Conservation (phyloP, 2,797 vertebrate genomes). For the Bucorvus abyssinicus region DNA sequence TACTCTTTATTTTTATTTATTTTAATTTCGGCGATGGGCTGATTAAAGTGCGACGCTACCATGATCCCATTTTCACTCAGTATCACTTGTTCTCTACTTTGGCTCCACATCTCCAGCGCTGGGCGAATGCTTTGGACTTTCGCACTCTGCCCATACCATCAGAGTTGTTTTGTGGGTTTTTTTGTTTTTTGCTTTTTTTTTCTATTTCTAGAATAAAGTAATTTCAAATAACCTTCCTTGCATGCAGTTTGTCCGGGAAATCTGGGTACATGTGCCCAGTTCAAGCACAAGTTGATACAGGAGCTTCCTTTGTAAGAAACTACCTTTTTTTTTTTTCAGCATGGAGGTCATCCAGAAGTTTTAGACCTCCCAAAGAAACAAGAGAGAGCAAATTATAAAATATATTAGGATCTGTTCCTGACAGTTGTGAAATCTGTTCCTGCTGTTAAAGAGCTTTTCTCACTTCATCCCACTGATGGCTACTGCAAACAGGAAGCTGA, state of each 20-base stretch:
- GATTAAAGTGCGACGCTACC: neutral
- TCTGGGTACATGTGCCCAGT: neutral
- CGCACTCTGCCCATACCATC: neutral
- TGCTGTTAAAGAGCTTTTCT: neutral
- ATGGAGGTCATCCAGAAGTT: no score
- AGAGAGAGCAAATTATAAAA: neutral
- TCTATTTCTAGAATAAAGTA: neutral
- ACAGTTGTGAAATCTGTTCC: neutral
- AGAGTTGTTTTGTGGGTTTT: neutral
- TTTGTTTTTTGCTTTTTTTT: no score
- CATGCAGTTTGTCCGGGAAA: neutral
- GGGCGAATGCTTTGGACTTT: neutral
- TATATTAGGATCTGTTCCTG: neutral
- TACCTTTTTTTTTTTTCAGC: no score
- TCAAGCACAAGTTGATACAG: neutral
- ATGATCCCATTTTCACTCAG: neutral
- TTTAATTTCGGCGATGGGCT: neutral
- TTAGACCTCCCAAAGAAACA: neutral
- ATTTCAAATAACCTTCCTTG: neutral
- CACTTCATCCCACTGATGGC: neutral
- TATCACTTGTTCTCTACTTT: neutral
- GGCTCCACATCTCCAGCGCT: neutral
- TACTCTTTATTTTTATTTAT: neutral
- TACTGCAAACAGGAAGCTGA: neutral
- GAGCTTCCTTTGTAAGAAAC: no score